Conservation (phyloP, 2,888 invertebrate genomes). For the Coremacera marginata region DNA sequence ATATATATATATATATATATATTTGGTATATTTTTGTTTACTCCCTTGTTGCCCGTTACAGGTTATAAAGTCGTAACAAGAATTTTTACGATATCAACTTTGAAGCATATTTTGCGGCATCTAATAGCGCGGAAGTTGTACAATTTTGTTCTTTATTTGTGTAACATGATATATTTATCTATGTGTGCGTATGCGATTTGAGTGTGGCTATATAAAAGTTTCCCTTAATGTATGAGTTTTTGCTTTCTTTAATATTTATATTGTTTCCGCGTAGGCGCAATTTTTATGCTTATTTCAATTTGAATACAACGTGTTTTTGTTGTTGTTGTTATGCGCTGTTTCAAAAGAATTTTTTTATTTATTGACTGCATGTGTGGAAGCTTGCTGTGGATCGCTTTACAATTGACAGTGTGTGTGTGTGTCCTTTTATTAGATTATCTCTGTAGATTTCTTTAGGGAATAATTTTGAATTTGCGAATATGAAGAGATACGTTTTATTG, state of each 20-base stretch:
- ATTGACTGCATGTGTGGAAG: no score
- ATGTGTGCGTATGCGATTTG: background rate
- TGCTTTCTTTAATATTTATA: slow-evolving; percentile 15
- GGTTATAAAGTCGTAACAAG: slow-evolving; percentile 12
- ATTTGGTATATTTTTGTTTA: background rate
- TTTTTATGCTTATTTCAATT: slow-evolving; percentile 17
- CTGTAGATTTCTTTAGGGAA: no score
- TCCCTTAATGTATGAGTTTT: background rate
- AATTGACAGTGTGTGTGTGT: no score
- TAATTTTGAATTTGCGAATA: no score
- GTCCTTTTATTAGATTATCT: no score
- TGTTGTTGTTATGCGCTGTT: background rate
- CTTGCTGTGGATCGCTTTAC: background rate
- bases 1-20: background rate
- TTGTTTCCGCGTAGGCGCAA: slow-evolving; percentile 7
- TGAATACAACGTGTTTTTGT: background rate
- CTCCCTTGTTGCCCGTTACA: background rate
- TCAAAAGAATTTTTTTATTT: no score
- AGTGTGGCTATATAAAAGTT: background rate
- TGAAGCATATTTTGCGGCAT: slow-evolving; percentile 12
- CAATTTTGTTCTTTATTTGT: background rate
- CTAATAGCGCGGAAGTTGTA: slow-evolving; percentile 12
- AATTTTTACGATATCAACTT: slow-evolving; percentile 4
- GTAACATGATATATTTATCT: no score
- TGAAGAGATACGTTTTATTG: no score